Evolutionary conservation across 2,888 invertebrate species (phyloP), one percentile per base, ranked within the genome.

Genomic region (Bimastos eiseni): DNA sequence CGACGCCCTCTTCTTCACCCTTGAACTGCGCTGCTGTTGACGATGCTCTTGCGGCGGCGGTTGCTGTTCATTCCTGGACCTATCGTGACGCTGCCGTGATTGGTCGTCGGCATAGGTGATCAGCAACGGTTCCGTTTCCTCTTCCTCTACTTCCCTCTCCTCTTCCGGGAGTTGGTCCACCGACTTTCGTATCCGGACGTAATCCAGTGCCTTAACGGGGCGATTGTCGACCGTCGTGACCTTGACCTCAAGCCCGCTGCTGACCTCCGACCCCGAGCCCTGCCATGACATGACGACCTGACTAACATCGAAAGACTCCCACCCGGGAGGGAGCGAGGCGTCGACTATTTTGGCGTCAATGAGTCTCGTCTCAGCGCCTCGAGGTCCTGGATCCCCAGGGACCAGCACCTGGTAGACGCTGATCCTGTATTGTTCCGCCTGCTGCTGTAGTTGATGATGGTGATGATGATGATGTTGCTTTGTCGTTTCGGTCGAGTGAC

Each of bases 61-160:
- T 33, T 2, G 38, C 15, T 6, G 41, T 8, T 38, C 21, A 33
- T 37, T 33, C 37, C 24, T 19, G 86, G 34, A 86, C 17, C 34
- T 86, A 0, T 24, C 34, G 86, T 86, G n/a, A 83, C 83, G 86
- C 34, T 19, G 86, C 34, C 34, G 84, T 86, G 34, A 21, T 24
- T 37, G 86, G 24, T 34, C 8, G 34, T 91, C 90, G 38, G 90
- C 83, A 33, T 91, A 91, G 34, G 88, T 91, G 90, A 91, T 89
- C 89, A 91, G 88, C 83, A 91, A 36, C 33, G 91, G 91, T 36
- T 41, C 41, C 38, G 24, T 49, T 30, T 37, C 37, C 19, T 89
- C 89, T 13, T 36, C 37, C 30, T 36, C 89, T n/a, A 19, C 41
- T 13, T 88, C 21, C 41, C 36, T 37, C 41, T 36, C n/a, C 19